Evolutionary conservation across 1,140 invertebrate genomes (phyloP).

Genomic region (Polypedilum vanderplanki): DNA sequence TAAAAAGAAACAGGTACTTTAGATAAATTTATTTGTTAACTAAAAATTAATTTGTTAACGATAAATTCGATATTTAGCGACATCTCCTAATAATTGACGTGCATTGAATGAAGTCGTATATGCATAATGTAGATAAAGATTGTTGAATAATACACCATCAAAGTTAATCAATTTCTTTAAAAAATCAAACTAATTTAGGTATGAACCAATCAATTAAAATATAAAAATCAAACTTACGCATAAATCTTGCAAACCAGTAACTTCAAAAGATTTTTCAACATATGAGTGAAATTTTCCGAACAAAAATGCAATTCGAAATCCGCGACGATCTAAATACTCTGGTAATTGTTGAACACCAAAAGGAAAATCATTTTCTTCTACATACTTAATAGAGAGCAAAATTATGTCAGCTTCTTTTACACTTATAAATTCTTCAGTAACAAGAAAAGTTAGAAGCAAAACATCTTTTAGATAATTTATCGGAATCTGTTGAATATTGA

Average conservation of each 20-base stretch:
- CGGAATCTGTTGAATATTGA: not conserved
- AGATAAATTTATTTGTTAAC: too few species aligned
- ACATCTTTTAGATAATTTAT: not conserved
- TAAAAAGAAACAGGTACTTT: too few species aligned
- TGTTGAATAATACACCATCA: constrained; percentile 8
- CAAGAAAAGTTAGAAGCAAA: not conserved
- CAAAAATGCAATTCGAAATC: not conserved
- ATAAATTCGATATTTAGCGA: too few species aligned
- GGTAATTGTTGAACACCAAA: not conserved
- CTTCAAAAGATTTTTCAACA: not conserved
- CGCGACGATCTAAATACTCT: not conserved
- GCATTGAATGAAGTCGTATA: too few species aligned
- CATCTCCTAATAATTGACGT: too few species aligned
- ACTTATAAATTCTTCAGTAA: not conserved
- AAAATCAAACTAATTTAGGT: too few species aligned
- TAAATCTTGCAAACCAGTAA: not conserved
- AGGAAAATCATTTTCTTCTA: not conserved
- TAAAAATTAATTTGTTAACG: too few species aligned
- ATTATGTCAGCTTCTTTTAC: not conserved
- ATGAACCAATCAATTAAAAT: too few species aligned
- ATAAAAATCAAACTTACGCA: not conserved
- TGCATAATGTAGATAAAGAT: not conserved
- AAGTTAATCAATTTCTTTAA: not conserved
- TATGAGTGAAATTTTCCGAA: not conserved
- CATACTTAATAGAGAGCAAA: not conserved